These are phyloP conservation scores for Caloenas nicobarica DNA, from an alignment of 2,113 vertebrate species.

Conservation along the genomic window DNA sequence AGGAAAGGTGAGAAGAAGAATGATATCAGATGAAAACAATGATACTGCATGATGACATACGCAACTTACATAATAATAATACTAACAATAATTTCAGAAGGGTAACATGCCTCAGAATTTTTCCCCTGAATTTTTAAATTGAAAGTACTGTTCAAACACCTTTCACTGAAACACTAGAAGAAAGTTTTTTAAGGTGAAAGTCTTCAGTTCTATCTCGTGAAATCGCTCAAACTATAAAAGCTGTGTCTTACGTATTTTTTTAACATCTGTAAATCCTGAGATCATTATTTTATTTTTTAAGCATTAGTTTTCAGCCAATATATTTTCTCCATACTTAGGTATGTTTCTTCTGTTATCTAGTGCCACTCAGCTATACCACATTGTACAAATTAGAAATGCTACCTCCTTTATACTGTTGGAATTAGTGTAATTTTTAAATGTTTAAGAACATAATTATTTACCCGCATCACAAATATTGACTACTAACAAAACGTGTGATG, in stretches of 20 bases:
- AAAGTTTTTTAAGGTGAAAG: background rate
- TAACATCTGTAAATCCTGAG: constrained; percentile 35
- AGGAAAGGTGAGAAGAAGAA: background rate
- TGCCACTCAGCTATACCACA: constrained; percentile 31
- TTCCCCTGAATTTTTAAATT: background rate
- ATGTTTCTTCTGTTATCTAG: constrained; percentile 49
- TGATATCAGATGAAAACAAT: background rate
- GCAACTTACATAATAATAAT: background rate
- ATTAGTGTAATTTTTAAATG: constrained; percentile 67
- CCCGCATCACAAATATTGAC: constrained; percentile 57
- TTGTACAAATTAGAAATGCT: constrained; percentile 59
- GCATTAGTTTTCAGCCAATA: background rate
- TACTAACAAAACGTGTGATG: constrained; percentile 41
- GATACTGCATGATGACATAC: background rate
- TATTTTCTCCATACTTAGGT: constrained; percentile 23
- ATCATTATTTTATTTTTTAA: constrained; percentile 57
- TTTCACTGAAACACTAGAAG: background rate
- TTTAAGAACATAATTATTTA: constrained; percentile 71
- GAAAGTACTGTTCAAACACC: background rate
- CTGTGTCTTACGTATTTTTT: constrained; percentile 12
- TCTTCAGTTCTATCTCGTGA: background rate
- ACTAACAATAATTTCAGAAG: background rate
- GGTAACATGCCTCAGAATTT: background rate
- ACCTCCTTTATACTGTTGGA: constrained; percentile 50
- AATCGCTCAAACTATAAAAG: background rate